A percentile compares a stretch with the other conserved stretches of the same genome.
These are phyloP conservation scores for Oligia strigilis DNA, from an alignment of 2,888 invertebrate species.

Conservation along the genomic window DNA sequence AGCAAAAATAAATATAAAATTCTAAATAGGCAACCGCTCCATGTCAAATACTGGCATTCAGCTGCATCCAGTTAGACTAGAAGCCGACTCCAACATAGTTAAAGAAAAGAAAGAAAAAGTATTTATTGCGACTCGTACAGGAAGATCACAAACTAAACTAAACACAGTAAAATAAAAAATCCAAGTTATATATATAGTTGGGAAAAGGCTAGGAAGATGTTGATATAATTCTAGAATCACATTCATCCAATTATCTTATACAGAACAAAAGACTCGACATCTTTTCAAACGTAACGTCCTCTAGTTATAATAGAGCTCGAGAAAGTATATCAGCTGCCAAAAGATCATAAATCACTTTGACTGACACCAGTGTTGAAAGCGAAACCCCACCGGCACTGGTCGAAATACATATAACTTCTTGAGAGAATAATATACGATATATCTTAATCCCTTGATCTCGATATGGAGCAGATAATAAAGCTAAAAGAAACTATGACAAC, in stretches of 20 bases:
- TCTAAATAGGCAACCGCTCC: neutral
- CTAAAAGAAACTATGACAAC: conserved; percentile 41
- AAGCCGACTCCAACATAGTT: neutral
- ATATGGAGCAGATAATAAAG: conserved; percentile 46
- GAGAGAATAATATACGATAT: conserved; percentile 46
- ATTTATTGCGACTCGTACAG: no score
- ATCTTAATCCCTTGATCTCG: conserved; percentile 59
- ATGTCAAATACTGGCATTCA: neutral
- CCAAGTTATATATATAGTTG: no score
- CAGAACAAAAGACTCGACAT: neutral
- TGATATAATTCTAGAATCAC: neutral
- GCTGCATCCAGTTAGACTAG: neutral
- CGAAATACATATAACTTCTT: conserved; percentile 39
- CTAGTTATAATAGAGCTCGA: conserved; percentile 57
- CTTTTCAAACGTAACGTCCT: conserved; percentile 14
- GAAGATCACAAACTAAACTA: no score
- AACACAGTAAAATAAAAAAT: no score
- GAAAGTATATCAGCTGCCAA: conserved; percentile 79
- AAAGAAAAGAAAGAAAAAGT: no score
- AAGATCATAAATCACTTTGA: conserved; percentile 81
- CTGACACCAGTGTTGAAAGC: conserved; percentile 79
- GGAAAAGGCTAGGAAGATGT: neutral
- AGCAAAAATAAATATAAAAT: neutral
- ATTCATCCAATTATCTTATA: conserved; percentile 9
- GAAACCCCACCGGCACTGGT: conserved; percentile 61